A percentile compares a stretch with the other conserved stretches of the same genome.
phyloP scores from a whole-genome alignment of 2,113 vertebrate genomes.

The Corynorhinus townsendii region DNA sequence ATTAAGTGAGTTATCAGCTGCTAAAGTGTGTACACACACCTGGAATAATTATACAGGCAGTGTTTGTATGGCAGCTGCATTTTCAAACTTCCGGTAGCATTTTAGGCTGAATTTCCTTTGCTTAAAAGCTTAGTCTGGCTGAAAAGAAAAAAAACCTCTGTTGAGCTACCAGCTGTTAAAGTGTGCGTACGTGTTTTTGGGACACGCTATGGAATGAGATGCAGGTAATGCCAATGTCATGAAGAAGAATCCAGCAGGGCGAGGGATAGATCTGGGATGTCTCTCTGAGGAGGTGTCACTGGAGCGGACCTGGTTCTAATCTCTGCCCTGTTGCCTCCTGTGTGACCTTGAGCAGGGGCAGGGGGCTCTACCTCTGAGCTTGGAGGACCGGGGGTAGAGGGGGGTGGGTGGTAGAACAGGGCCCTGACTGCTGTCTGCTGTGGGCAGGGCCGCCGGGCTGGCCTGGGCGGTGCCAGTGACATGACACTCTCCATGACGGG shows the following conservation, averaged over 20 bases:
- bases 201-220: no score
- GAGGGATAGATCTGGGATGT: neutral
- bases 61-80: no score
- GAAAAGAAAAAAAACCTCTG: no score
- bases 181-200: no score
- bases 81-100: no score
- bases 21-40: no score
- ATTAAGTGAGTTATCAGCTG: no score
- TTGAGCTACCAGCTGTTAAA: no score
- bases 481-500: conserved; percentile 97
- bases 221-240: neutral
- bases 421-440: neutral
- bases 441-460: conserved; percentile 57
- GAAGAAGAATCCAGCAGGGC: neutral
- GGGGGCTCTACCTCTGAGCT: neutral
- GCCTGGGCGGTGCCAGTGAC: conserved; percentile 71
- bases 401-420: accelerated
- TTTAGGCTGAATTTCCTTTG: no score
- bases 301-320: neutral
- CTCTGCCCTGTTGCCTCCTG: neutral
- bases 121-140: no score
- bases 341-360: neutral
- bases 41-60: no score
- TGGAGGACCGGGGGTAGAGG: neutral
- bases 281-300: neutral